A percentile compares a stretch with the other conserved stretches of the same genome.
Conservation (phyloP, 2,113 vertebrate genomes). For the Chamaetylas fuelleborni region DNA sequence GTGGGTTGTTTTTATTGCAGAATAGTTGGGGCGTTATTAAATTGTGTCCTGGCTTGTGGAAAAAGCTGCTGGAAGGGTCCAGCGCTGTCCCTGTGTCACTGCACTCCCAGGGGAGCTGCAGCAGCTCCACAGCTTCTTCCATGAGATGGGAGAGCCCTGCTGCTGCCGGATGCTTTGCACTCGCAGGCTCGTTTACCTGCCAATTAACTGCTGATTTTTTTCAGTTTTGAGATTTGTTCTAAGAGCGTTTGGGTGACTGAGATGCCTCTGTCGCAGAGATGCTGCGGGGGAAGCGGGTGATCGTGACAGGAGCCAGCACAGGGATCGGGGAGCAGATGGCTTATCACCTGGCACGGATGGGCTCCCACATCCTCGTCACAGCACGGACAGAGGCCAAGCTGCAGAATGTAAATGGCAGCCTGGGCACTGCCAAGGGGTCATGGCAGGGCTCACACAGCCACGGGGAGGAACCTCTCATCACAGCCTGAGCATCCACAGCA, state of each 20-base stretch:
- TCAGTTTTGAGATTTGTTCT: not conserved
- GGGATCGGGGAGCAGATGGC: constrained; percentile 80
- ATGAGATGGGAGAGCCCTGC: not conserved
- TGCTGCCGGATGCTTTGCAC: accelerated
- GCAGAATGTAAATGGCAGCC: constrained; percentile 70
- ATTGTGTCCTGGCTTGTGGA: not conserved
- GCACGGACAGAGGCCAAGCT: constrained; percentile 72
- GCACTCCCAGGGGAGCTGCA: not conserved
- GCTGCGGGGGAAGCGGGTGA: constrained; percentile 77
- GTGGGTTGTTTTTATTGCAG: not conserved
- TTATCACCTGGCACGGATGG: constrained; percentile 77
- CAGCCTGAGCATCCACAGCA: not conserved
- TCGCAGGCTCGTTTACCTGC: accelerated
- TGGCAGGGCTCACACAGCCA: not conserved
- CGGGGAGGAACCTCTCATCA: accelerated
- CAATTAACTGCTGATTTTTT: not conserved
- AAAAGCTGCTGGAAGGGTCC: not conserved
- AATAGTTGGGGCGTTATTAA: not conserved
- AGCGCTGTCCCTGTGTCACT: accelerated
- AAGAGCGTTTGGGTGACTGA: not conserved
- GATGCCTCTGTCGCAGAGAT: constrained; percentile 64
- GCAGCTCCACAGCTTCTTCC: not conserved
- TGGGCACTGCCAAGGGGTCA: not conserved
- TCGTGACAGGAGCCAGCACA: constrained; percentile 78
- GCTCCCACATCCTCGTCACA: constrained; percentile 74